Base-by-base conservation (phyloP, 2,888 invertebrate genomes). In the Lithophane semibrunnea region DNA sequence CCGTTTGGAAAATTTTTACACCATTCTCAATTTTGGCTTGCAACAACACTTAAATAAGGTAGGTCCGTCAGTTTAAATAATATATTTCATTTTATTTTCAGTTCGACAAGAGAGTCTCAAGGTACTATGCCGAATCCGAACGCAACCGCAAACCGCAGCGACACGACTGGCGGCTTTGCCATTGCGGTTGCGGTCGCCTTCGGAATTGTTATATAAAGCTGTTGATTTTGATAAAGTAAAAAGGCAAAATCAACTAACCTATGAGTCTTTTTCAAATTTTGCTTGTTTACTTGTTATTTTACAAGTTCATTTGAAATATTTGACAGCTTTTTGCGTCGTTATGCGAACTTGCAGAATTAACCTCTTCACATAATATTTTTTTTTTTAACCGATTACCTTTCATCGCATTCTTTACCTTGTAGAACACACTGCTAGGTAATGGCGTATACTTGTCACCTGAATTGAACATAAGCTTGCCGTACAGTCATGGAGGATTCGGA, bases 1-100 rank as follows among this genome's bases (percentile, higher is more conserved):
- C 92, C 97, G 98, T 77, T 94, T 98, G 82, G 98, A 98, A 92
- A 98, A 98, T 91, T 98, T 98, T 91, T 98, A 98, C 94, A 98
- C 98, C 0, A 98, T 98, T 86, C 92, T 98, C 74, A 97, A 98
- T 93, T 97, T 98, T 93, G 98, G 98, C 5, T 96, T 98, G 71
- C 98, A 98, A 86, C 98, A 98, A 87, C 98, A 98, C 93, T 96
- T 98, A n/a, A 93, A 92, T 75, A 94, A 94, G 91, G 94, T 93
- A 84, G 91, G 94, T 92, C 84, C 7, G 52, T 71, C 10, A 37
- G 7, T n/a, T 29, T 13, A 21, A 65, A 44, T 44, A 24, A 18
- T 24, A 47, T 18, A 66, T 29, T 47, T 18, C 1, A 7, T 47
- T 47, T 16, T 66, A 47, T 24, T 24, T 47, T 44, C 18, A 66